A percentile compares a stretch with the other conserved stretches of the same genome.
These are phyloP conservation scores for Silurus lanzhouensis DNA, from an alignment of 2,797 vertebrate species.

Conservation along the genomic window DNA sequence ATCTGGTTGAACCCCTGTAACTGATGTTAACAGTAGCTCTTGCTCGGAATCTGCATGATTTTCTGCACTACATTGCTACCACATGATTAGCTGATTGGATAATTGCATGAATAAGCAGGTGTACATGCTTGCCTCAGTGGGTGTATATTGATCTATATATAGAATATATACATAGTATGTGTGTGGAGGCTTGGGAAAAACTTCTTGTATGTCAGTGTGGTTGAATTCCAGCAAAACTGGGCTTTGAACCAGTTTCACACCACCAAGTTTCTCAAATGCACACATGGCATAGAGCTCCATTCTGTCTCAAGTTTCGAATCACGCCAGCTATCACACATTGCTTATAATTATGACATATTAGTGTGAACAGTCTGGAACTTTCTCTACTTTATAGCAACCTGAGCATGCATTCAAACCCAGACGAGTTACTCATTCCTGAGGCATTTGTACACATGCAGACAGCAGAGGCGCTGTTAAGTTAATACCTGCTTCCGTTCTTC, in stretches of 20 bases:
- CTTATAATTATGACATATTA: background rate
- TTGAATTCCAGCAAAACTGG: background rate
- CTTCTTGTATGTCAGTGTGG: too few species aligned
- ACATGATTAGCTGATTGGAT: background rate
- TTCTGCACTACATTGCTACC: background rate
- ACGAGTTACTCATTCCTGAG: background rate
- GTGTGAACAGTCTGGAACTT: background rate
- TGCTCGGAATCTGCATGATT: background rate
- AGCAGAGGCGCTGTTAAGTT: constrained; percentile 70
- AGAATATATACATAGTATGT: background rate
- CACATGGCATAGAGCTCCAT: background rate
- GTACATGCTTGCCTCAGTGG: background rate
- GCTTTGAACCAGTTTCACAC: background rate
- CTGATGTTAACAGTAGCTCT: background rate
- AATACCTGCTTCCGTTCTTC: constrained; percentile 89
- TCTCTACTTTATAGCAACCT: background rate
- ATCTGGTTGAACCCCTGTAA: background rate
- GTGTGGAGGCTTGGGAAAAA: background rate
- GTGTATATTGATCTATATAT: too few species aligned
- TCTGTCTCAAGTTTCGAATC: background rate
- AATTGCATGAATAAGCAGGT: background rate
- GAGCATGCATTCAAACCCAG: constrained; percentile 1
- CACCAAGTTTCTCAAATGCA: background rate
- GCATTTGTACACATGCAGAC: constrained; percentile 29
- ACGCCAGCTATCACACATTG: background rate